Evolutionary conservation across 1,140 invertebrate species (phyloP).

Genomic region (Bombus terrestris): DNA sequence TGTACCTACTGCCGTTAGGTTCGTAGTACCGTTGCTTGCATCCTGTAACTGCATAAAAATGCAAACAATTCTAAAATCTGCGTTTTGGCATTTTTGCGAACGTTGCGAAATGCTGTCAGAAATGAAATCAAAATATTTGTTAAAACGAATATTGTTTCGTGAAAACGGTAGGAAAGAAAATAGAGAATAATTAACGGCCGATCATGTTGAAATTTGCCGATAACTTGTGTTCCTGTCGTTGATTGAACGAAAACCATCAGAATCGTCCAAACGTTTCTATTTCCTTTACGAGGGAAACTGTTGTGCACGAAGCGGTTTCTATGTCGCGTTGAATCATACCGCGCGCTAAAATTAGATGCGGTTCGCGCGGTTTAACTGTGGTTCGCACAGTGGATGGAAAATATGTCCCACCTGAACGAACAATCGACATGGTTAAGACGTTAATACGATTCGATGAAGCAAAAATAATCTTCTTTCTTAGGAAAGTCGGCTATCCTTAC

Average conservation of each 20-base stretch:
- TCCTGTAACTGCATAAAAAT: no score
- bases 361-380: constrained; percentile 34
- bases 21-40: no score
- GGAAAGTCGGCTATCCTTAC: neutral
- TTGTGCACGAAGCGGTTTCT: constrained; percentile 8
- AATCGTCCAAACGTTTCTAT: constrained; percentile 9
- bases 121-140: neutral
- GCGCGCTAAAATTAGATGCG: constrained; percentile 43
- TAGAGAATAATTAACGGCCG: neutral
- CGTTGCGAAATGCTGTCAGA: neutral
- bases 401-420: constrained; percentile 16
- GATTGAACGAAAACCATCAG: constrained; percentile 13
- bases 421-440: constrained; percentile 21
- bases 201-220: neutral
- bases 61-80: neutral
- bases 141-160: neutral
- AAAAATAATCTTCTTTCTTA: neutral
- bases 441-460: constrained; percentile 6
- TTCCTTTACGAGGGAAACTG: neutral
- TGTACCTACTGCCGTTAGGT: no score
- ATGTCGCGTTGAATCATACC: constrained; percentile 20
- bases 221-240: neutral
- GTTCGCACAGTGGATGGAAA: constrained; percentile 13
- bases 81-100: neutral
- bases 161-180: neutral